These are phyloP conservation scores for Dipodomys ordii DNA, from an alignment of 2,113 vertebrate species.

Conservation along the genomic window DNA sequence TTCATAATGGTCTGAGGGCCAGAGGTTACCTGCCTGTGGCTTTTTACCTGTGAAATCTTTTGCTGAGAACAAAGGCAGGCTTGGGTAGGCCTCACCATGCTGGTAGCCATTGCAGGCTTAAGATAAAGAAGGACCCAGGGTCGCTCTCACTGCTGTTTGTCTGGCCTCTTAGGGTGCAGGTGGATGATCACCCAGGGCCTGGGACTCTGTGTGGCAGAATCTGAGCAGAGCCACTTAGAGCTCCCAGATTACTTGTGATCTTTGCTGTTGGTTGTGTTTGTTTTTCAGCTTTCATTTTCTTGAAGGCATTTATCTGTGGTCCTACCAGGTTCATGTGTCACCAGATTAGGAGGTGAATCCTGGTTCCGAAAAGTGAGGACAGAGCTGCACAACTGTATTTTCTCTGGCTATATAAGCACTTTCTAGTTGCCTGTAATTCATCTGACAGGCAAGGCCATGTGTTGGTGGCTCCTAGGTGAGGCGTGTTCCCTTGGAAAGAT, in stretches of 20 bases:
- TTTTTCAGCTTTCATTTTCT: constrained; percentile 63
- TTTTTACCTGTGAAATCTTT: neutral
- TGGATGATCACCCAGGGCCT: neutral
- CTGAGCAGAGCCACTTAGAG: neutral
- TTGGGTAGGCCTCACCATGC: constrained; percentile 41
- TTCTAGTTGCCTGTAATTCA: neutral
- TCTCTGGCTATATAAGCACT: neutral
- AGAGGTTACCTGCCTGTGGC: neutral
- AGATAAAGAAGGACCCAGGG: constrained; percentile 17
- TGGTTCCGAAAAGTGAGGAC: constrained; percentile 74
- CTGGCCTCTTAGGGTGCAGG: neutral
- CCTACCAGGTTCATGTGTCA: constrained; percentile 12
- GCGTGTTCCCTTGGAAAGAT: neutral
- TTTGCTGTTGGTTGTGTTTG: constrained; percentile 51
- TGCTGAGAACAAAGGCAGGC: constrained; percentile 1
- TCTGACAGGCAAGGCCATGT: accelerated
- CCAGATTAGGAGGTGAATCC: constrained; percentile 60
- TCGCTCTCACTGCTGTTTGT: neutral
- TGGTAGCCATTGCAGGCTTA: neutral
- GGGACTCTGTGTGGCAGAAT: neutral
- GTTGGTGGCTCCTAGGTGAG: constrained; percentile 4
- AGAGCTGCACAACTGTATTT: constrained; percentile 53
- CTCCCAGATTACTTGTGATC: neutral
- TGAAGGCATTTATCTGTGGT: constrained; percentile 69
- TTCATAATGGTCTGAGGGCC: neutral